These are phyloP conservation scores for Leptinotarsa haldemani DNA, from an alignment of 2,888 invertebrate species.

Conservation along the genomic window DNA sequence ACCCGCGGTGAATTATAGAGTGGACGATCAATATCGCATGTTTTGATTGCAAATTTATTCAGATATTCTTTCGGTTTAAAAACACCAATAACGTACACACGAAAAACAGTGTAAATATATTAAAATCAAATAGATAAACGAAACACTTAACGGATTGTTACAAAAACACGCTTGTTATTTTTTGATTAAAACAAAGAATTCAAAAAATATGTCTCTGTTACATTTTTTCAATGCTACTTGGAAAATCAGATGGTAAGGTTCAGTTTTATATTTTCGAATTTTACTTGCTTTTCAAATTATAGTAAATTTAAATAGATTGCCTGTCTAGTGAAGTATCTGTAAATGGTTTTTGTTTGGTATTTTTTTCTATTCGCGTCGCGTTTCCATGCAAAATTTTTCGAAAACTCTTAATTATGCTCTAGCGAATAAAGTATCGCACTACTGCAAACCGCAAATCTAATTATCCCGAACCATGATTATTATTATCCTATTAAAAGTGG, in stretches of 20 bases:
- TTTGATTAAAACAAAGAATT: slow-evolving; percentile 52
- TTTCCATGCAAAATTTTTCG: slow-evolving; percentile 39
- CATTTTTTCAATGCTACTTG: slow-evolving; percentile 64
- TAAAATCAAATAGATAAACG: slow-evolving; percentile 11
- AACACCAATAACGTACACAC: slow-evolving; percentile 15
- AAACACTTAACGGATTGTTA: slow-evolving; percentile 38
- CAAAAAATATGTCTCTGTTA: slow-evolving; percentile 57
- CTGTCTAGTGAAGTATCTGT: slow-evolving; percentile 47
- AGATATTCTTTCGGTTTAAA: slow-evolving; percentile 15
- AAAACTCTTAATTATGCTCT: background rate
- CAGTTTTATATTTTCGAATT: slow-evolving; percentile 57
- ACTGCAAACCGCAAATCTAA: background rate
- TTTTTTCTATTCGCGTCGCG: slow-evolving; percentile 35
- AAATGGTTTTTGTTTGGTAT: slow-evolving; percentile 51
- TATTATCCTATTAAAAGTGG: slow-evolving; percentile 1
- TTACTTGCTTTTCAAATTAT: slow-evolving; percentile 49
- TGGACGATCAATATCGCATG: background rate
- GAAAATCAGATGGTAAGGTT: slow-evolving; percentile 68
- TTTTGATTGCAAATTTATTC: slow-evolving; percentile 4
- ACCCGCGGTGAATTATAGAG: background rate
- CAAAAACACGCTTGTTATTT: slow-evolving; percentile 53
- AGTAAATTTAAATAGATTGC: slow-evolving; percentile 55
- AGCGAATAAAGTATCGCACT: background rate
- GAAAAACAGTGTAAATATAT: background rate
- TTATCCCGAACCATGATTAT: slow-evolving; percentile 4